Percentiles rank a stretch among this genome's conserved stretches.
Conservation (phyloP, 2,113 vertebrate species). For the Lethenteron reissneri region DNA sequence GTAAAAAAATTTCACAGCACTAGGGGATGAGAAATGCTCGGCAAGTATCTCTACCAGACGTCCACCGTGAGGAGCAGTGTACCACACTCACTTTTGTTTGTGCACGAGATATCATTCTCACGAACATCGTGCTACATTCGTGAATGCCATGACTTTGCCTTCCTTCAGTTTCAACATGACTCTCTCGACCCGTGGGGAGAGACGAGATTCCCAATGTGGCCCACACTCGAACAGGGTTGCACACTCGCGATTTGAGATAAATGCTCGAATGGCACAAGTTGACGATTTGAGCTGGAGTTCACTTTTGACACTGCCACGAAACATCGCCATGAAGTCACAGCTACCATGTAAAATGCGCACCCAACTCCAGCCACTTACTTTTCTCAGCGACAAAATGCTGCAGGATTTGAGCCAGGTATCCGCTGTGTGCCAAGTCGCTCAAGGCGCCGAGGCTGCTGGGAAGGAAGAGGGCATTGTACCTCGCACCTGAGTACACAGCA, state of each 20-base stretch:
- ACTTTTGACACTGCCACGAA: neutral
- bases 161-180: no score
- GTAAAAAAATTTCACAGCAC: no score
- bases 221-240: neutral
- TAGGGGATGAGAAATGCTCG: no score
- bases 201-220: no score
- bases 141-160: no score
- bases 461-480: constrained; percentile 68
- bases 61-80: no score
- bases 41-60: no score
- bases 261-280: neutral
- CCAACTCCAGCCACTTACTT: constrained; percentile 32
- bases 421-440: constrained; percentile 66
- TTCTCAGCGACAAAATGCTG: constrained; percentile 58
- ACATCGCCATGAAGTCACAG: neutral
- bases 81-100: no score
- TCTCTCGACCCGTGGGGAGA: no score
- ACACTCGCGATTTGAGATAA: neutral
- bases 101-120: no score
- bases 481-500: constrained; percentile 30
- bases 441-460: constrained; percentile 68
- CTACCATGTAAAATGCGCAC: neutral
- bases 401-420: constrained; percentile 69
- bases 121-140: no score
- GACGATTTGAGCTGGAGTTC: neutral